Conservation (phyloP, 1,140 invertebrate genomes). For the Drosophila dunni region DNA sequence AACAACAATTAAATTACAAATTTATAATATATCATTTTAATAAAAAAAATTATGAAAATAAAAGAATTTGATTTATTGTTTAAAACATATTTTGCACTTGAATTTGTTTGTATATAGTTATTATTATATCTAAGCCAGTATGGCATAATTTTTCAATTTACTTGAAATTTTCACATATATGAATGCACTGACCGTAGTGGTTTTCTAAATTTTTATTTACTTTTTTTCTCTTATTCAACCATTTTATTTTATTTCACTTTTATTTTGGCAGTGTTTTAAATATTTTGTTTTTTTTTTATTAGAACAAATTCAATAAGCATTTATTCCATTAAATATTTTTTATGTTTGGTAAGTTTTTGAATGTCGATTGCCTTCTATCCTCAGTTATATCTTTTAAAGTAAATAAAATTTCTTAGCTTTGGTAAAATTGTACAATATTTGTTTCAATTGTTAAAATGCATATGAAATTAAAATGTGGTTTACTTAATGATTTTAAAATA, state of each 20-base stretch:
- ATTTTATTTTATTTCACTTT: conserved; percentile 59
- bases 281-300: conserved; percentile 38
- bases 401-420: conserved; percentile 67
- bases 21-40: conserved; percentile 67
- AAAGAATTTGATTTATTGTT: conserved; percentile 61
- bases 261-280: conserved; percentile 78
- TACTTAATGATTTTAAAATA: conserved; percentile 56
- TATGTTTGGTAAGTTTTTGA: conserved; percentile 33
- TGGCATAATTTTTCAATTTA: conserved; percentile 36
- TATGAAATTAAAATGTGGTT: conserved; percentile 41
- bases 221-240: conserved; percentile 21
- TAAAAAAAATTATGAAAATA: conserved; percentile 45
- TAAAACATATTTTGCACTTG: conserved; percentile 83
- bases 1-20: conserved; percentile 59
- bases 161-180: conserved; percentile 41
- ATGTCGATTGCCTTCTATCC: conserved; percentile 26
- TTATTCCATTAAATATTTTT: conserved; percentile 17
- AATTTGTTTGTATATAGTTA: conserved; percentile 59
- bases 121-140: conserved; percentile 37
- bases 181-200: conserved; percentile 27
- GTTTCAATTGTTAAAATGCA: conserved; percentile 55
- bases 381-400: conserved; percentile 36
- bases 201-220: conserved; percentile 31
- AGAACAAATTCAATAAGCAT: conserved; percentile 61
- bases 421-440: conserved; percentile 77